phyloP scores from a whole-genome alignment of 2,797 vertebrate genomes.

The Chaetodon trifasciatus region DNA sequence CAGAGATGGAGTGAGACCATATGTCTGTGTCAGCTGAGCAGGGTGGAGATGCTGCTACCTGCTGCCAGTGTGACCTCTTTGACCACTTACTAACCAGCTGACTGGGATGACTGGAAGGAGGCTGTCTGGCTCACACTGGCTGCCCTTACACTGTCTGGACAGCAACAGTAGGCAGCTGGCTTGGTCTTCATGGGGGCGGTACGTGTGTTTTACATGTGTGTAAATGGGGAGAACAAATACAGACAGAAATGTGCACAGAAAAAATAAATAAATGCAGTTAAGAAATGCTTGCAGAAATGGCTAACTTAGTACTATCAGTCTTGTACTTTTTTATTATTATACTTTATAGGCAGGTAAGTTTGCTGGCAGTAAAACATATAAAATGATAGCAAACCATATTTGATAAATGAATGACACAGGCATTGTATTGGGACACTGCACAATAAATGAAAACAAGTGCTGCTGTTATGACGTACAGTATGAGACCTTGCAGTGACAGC shows the following conservation, averaged over 20 bases:
- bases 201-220: slow-evolving; percentile 15
- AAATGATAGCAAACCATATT: not conserved
- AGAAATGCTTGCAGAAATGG: not conserved
- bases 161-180: slow-evolving; percentile 53
- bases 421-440: not conserved
- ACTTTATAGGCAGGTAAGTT: not conserved
- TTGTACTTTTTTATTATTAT: too few relatives aligned
- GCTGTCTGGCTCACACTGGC: slow-evolving; percentile 64
- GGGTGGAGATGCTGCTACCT: slow-evolving; percentile 54
- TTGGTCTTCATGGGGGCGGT: not conserved
- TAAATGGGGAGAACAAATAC: slow-evolving; percentile 8
- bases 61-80: slow-evolving; percentile 72
- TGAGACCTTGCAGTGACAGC: not conserved
- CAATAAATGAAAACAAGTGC: not conserved
- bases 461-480: not conserved
- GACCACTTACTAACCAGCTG: slow-evolving; percentile 60
- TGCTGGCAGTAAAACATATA: not conserved
- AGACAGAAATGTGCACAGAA: not conserved
- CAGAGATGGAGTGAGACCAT: slow-evolving; percentile 70
- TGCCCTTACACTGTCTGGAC: slow-evolving; percentile 54
- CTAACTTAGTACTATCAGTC: not conserved
- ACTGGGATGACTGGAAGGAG: slow-evolving; percentile 62
- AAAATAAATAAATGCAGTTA: not conserved
- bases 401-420: not conserved
- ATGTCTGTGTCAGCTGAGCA: slow-evolving; percentile 67